phyloP scores from a whole-genome alignment of 2,797 vertebrate species.

The Toxotes lorentzi region DNA sequence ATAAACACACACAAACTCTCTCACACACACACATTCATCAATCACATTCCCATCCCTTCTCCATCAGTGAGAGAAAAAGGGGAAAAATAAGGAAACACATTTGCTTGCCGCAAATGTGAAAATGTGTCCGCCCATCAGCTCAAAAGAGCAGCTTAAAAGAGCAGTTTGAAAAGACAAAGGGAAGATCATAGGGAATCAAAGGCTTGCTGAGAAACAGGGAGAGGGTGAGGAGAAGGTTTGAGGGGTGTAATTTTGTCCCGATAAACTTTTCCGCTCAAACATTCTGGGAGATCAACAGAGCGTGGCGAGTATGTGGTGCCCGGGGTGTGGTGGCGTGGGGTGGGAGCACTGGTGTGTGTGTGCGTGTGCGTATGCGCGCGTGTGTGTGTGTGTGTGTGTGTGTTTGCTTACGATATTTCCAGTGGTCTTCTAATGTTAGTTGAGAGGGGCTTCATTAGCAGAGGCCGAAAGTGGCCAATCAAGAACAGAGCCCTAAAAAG shows the following conservation, averaged over 20 bases:
- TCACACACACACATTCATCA: conserved; percentile 43
- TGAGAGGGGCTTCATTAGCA: conserved; percentile 57
- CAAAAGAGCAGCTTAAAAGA: conserved; percentile 28
- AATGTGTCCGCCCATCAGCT: conserved; percentile 44
- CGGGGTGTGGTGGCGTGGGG: conserved; percentile 52
- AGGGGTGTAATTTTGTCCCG: conserved; percentile 71
- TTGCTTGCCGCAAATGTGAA: conserved; percentile 44
- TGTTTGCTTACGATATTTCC: conserved; percentile 54
- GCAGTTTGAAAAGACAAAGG: conserved; percentile 56
- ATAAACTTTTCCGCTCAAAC: conserved; percentile 78
- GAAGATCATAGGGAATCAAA: conserved; percentile 42
- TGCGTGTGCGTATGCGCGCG: conserved; percentile 19
- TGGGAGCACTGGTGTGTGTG: conserved; percentile 16
- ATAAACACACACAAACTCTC: conserved; percentile 19
- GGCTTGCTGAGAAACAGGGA: conserved; percentile 29
- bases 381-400: conserved; percentile 18
- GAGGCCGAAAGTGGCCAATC: conserved; percentile 59
- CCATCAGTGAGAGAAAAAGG: conserved; percentile 44
- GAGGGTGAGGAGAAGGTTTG: conserved; percentile 48
- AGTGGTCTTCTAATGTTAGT: conserved; percentile 58
- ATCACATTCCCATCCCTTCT: conserved; percentile 54
- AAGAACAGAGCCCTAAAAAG: conserved; percentile 35
- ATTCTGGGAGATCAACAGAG: conserved; percentile 76
- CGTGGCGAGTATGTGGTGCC: conserved; percentile 62
- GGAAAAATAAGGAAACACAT: conserved; percentile 41